These are phyloP conservation scores for Amiota communis DNA, from an alignment of 2,888 invertebrate species.

Conservation along the genomic window DNA sequence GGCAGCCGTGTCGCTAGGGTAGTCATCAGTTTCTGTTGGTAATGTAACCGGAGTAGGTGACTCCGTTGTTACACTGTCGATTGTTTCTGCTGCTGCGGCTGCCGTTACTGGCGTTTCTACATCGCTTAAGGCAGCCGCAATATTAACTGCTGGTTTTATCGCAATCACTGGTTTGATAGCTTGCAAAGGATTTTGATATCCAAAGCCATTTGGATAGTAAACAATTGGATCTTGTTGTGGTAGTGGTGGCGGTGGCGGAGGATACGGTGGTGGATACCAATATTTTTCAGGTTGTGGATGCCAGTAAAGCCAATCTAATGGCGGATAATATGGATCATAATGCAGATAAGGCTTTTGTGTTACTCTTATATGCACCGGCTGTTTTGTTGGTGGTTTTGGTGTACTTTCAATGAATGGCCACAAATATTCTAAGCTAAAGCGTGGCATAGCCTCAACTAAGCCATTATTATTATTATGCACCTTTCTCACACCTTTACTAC, in stretches of 20 bases:
- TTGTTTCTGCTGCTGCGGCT: no score
- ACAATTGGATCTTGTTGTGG: background rate
- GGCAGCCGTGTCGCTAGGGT: no score
- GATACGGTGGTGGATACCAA: background rate
- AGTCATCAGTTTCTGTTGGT: no score
- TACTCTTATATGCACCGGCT: background rate
- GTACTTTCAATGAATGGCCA: no score
- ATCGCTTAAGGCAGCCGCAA: no score
- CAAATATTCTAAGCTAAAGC: no score
- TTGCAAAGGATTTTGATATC: background rate
- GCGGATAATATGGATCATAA: background rate
- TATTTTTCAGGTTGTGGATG: background rate
- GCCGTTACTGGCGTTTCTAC: no score
- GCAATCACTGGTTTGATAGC: background rate
- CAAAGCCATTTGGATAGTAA: background rate
- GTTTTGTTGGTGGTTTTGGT: conserved; percentile 4
- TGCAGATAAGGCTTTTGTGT: background rate
- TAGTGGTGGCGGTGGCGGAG: background rate
- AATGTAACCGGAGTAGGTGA: no score
- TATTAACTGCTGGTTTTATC: background rate
- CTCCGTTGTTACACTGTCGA: no score
- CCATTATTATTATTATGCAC: no score
- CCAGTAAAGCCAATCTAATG: background rate
- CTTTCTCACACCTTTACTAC: no score
- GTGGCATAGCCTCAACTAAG: no score